phyloP scores from a whole-genome alignment of 1,140 invertebrate species.

The Tetramorium simillimum region DNA sequence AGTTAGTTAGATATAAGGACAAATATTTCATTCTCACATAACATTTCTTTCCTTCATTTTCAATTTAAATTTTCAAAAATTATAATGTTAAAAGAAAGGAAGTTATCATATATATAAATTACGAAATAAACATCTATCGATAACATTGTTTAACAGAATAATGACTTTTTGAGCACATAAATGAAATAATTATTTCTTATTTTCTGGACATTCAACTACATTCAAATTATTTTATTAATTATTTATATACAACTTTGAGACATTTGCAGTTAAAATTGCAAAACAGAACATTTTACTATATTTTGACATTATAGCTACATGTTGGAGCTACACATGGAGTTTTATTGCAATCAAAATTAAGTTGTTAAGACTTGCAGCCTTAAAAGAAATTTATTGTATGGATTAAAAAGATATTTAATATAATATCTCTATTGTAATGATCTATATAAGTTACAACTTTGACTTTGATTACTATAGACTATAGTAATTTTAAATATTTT shows the following conservation, averaged over 20 bases:
- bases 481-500: neutral
- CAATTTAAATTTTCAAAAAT: neutral
- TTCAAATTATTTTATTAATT: neutral
- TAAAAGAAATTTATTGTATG: neutral
- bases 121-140: neutral
- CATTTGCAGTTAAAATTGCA: neutral
- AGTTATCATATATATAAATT: neutral
- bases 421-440: neutral
- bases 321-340: neutral
- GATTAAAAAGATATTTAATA: neutral
- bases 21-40: neutral
- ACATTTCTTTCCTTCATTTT: neutral
- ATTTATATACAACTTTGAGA: neutral
- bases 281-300: neutral
- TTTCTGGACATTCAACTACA: neutral
- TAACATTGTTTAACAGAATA: neutral
- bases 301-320: neutral
- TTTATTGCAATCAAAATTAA: neutral
- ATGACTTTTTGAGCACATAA: neutral
- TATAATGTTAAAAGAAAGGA: neutral
- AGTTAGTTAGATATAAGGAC: neutral
- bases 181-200: neutral
- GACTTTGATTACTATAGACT: neutral
- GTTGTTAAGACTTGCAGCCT: neutral
- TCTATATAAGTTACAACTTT: neutral